Base-by-base conservation (phyloP, 92 coral and sea anemone genomes). In the Actinostola sp. region DNA sequence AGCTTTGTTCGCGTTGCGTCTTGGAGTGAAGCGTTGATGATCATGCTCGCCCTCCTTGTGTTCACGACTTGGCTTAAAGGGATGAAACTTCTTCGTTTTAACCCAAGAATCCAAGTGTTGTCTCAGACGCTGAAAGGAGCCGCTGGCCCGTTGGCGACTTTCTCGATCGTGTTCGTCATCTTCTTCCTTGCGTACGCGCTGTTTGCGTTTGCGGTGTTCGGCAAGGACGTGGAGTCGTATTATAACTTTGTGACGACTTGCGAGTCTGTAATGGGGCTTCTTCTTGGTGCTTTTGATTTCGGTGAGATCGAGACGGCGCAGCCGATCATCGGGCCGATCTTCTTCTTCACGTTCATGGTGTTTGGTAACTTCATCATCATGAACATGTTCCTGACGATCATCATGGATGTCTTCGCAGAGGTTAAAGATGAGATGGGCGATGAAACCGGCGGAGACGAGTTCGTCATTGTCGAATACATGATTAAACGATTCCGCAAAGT, bases 341-440 rank as follows among this genome's bases (percentile, higher is more conserved):
- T 90, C 74, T 83, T 93, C 75, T 93, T 93, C 80, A 66, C 94
- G 32, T 73, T 89, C 45, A 88, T 93, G 97, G 93, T 93, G 59
- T 88, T 88, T 45, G 98, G 98, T 7, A 86, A 81, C 44, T 91
- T 93, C 41, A 85, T 93, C 43, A 67, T 93, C 57, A 91, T 91
- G 88, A 93, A 93, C 75, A 84, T 93, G 92, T 88, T 93, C 66
- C 79, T 91, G 11, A 89, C 94, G 27, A 84, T 93, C 33, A 89
- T 93, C 21, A 80, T 93, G 67, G 98, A 93, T 57, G 88, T 86
- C 56, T 93, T 93, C 64, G 78, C 89, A 10, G 89, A 87, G 52
- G 98, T 93, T 50, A 88, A 91, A 72, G 89, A 71, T 13, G 46
- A 70, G 63, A 62, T 84, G 0, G 80, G 75, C n/a, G 92, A 84